Evolutionary conservation across 2,797 vertebrate species (phyloP), one percentile per base, ranked within the genome.

Genomic region (Sarcophilus harrisii): DNA sequence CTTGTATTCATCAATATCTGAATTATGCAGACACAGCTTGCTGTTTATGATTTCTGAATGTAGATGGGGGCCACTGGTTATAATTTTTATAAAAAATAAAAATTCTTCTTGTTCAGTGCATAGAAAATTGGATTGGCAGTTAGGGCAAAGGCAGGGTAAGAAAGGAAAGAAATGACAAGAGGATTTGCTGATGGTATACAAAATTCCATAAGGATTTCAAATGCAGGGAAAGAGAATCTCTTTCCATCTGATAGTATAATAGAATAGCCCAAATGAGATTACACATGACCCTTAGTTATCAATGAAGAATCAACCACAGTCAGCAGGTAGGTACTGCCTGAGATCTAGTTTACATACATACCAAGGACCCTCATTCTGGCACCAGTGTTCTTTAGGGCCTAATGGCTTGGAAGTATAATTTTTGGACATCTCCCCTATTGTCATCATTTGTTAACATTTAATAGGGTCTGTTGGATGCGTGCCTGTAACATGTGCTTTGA

Each of bases 231-330:
- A 97, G 0, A 55, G 93, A 97, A 95, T 92, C 93, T 98, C 93
- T 94, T 98, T 57, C 54, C 92, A 97, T 98, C 98, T 98, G 94
- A 97, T 98, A 96, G 96, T 95, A 95, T 96, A 95, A 98, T 97
- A 95, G 96, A 98, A 98, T 52, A 98, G 97, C 96, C 96, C 96
- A 98, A 98, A 98, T 98, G 96, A 97, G 97, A 98, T 98, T 98
- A 98, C 97, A 96, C 96, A 90, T 95, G 98, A 98, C 97, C 97
- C 98, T 98, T 97, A 81, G 96, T 98, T 97, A 98, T 98, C 98
- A 98, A 97, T 96, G 97, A 98, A 98, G 96, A 98, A 98, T 97
- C 96, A 96, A 95, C 96, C 95, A 92, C 87, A 96, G 95, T 98
- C 98, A 98, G 97, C 98, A 98, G 97, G 93, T 91, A 98, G 97